Conservation (phyloP, 2,797 vertebrate genomes). For the Megalops cyprinoides region DNA sequence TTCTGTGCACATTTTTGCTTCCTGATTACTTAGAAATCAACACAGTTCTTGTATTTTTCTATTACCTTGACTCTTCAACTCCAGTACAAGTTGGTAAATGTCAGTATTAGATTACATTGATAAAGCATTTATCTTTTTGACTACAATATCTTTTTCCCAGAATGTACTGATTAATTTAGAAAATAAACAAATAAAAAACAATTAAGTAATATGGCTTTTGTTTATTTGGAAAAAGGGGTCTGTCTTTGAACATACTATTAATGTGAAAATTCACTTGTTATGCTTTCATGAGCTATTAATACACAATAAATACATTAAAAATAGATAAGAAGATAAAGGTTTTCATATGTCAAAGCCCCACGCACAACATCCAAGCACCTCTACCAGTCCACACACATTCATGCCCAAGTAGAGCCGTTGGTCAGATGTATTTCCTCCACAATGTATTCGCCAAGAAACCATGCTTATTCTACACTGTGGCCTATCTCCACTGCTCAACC, state of each 20-base stretch:
- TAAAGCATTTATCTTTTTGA: not conserved
- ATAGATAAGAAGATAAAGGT: not conserved
- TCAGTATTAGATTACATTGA: not conserved
- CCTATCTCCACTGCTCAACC: no score
- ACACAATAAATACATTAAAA: not conserved
- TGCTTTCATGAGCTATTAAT: no score
- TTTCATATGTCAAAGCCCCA: not conserved
- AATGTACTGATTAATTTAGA: not conserved
- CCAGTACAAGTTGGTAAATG: not conserved
- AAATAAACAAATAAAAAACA: not conserved
- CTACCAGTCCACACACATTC: slow-evolving; percentile 75
- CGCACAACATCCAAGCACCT: slow-evolving; percentile 70
- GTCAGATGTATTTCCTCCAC: slow-evolving; percentile 47
- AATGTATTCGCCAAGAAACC: slow-evolving; percentile 42
- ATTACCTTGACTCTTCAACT: not conserved
- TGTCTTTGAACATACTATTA: not conserved
- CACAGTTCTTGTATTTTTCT: no score
- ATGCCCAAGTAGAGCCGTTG: slow-evolving; percentile 56
- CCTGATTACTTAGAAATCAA: not conserved
- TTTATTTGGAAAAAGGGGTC: slow-evolving; percentile 1
- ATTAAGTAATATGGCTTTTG: not conserved
- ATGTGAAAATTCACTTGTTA: not conserved
- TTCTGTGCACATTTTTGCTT: not conserved
- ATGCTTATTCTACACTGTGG: slow-evolving; percentile 69
- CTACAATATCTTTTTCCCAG: not conserved